These are phyloP conservation scores for Mormoops blainvillei DNA, from an alignment of 2,113 vertebrate genomes.

Conservation along the genomic window DNA sequence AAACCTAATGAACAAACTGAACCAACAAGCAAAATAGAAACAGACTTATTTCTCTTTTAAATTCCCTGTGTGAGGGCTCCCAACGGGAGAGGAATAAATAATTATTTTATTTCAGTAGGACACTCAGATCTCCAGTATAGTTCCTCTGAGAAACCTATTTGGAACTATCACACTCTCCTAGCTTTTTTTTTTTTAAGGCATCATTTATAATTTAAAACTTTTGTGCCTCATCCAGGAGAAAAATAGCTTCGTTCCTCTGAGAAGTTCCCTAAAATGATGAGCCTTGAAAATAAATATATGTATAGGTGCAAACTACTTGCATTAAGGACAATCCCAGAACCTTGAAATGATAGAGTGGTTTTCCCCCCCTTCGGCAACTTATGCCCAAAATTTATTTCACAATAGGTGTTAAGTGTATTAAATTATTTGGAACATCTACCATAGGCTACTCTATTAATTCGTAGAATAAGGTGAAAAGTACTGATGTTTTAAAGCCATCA, in stretches of 20 bases:
- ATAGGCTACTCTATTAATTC: background rate
- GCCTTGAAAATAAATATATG: background rate
- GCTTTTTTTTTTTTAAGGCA: background rate
- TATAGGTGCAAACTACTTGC: background rate
- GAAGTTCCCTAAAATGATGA: background rate
- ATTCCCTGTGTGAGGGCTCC: background rate
- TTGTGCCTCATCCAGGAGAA: background rate
- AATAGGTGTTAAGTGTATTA: background rate
- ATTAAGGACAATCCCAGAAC: background rate
- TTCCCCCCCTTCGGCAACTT: background rate
- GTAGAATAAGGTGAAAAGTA: background rate
- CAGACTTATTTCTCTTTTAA: background rate
- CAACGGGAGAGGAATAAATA: background rate
- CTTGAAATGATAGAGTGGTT: background rate
- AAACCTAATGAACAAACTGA: too few species aligned
- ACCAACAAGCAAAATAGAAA: too few species aligned
- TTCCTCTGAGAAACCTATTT: background rate
- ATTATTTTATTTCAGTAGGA: background rate
- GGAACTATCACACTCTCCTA: background rate
- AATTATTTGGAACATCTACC: background rate
- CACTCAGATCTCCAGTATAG: background rate
- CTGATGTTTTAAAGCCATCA: background rate
- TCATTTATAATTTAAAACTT: slow-evolving; percentile 1
- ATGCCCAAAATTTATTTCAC: background rate
- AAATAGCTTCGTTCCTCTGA: background rate